Percentiles rank a stretch among this genome's conserved stretches.
These are phyloP conservation scores for Diarsia brunnea DNA, from an alignment of 2,888 invertebrate genomes.

Conservation along the genomic window DNA sequence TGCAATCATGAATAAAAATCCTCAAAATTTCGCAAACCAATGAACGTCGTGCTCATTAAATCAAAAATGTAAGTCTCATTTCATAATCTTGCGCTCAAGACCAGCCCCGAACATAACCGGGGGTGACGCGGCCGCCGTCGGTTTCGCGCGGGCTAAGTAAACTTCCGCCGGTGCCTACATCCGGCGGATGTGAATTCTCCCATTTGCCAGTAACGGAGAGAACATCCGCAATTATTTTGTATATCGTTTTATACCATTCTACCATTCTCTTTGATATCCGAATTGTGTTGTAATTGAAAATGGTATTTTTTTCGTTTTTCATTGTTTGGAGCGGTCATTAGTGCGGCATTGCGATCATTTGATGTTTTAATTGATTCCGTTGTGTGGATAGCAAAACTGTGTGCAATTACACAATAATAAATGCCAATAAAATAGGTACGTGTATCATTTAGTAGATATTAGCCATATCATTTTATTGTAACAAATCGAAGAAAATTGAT, in stretches of 20 bases:
- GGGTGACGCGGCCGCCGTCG: slow-evolving; percentile 78
- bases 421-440: not conserved
- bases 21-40: not conserved
- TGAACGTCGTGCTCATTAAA: slow-evolving; percentile 20
- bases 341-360: slow-evolving; percentile 19
- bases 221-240: slow-evolving; percentile 82
- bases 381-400: not conserved
- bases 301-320: slow-evolving; percentile 24
- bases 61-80: slow-evolving; percentile 23
- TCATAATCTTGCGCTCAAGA: slow-evolving; percentile 51
- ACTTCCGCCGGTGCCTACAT: slow-evolving; percentile 83
- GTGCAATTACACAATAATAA: slow-evolving; percentile 1
- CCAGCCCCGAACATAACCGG: slow-evolving; percentile 66
- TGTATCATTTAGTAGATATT: not conserved
- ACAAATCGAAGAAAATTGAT: no score
- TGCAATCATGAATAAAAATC: not conserved
- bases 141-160: slow-evolving; percentile 85
- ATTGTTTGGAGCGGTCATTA: slow-evolving; percentile 47
- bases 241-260: slow-evolving; percentile 73
- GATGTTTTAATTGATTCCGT: slow-evolving; percentile 9
- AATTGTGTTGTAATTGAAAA: slow-evolving; percentile 65
- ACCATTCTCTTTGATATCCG: slow-evolving; percentile 66
- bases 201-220: slow-evolving; percentile 81
- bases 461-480: no score
- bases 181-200: slow-evolving; percentile 84